These are phyloP conservation scores for Dasypogon diadema DNA, from an alignment of 2,888 invertebrate species.

Conservation along the genomic window DNA sequence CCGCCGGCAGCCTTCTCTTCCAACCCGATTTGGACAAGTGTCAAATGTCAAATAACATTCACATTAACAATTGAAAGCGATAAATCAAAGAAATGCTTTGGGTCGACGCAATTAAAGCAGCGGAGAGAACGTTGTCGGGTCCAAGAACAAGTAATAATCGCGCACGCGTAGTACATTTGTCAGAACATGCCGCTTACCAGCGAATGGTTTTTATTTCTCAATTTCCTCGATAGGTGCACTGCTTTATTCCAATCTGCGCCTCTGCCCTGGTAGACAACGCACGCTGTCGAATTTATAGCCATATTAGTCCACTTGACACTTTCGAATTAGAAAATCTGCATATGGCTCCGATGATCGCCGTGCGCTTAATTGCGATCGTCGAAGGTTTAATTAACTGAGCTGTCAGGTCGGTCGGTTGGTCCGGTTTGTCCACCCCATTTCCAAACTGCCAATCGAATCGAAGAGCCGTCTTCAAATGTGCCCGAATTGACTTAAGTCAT, in stretches of 20 bases:
- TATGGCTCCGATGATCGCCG: conserved; percentile 3
- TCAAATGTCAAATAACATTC: conserved; percentile 47
- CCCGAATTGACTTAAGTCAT: conserved; percentile 21
- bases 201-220: conserved; percentile 10
- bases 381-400: conserved; percentile 58
- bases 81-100: conserved; percentile 37
- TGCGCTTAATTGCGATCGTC: conserved; percentile 35
- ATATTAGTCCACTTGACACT: conserved; percentile 44
- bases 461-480: background rate
- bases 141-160: background rate
- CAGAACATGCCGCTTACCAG: conserved; percentile 1
- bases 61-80: conserved; percentile 26
- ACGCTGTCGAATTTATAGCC: conserved; percentile 52
- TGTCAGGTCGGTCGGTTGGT: conserved; percentile 56
- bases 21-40: conserved; percentile 38
- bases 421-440: conserved; percentile 48
- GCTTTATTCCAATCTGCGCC: conserved; percentile 16
- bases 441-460: conserved; percentile 34
- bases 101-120: conserved; percentile 10
- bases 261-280: conserved; percentile 49
- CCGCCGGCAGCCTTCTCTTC: background rate
- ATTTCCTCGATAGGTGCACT: background rate
- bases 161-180: conserved; percentile 33
- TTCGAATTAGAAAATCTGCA: conserved; percentile 25
- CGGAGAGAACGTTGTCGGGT: background rate